Evolutionary conservation across 2,888 invertebrate species (phyloP), one percentile per base, ranked within the genome.

Genomic region (Geophilus truncorum): DNA sequence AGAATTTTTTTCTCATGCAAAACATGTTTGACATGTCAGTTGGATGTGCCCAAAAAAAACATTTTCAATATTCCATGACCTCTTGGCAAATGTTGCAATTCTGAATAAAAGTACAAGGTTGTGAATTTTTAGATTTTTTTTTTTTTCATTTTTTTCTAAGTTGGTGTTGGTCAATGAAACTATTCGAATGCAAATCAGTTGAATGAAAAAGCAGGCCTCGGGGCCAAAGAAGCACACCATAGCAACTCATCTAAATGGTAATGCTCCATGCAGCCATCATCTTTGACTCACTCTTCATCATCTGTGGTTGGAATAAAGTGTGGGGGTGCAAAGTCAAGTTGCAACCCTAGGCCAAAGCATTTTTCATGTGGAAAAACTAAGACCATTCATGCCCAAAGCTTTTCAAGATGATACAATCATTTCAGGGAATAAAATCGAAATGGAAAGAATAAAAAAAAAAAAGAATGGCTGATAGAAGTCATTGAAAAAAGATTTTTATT

Each of bases 211-310:
- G 28, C 25, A 23, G 28, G 15, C 15, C 70, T 28, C 6, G 23
- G 70, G 70, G 70, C 70, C 70, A 70, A 70, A 70, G 70, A 70
- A 70, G 70, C 25, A 70, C 70, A 28, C 25, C 70, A 70, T 25
- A 70, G 28, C 70, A 70, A 70, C 70, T 70, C 70, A 70, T 70
- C 70, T 70, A 70, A 70, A 70, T 70, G 70, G 70, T 70, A 70
- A 70, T 70, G 70, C 70, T 70, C 70, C 28, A 25, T 25, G 25
- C 70, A 70, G 28, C 70, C 70, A 70, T 70, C 70, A 70, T 70
- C 70, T 28, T 70, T 70, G 70, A 70, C 70, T 70, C 70, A 70
- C 70, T 70, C 28, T 70, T 28, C 70, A 70, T 70, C 70, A 70
- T 70, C 70, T 70, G 70, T 70, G 70, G 70, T 70, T 70, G 70